Evolutionary conservation across 2,113 vertebrate species (phyloP).

Genomic region (Hiodon tergisus): DNA sequence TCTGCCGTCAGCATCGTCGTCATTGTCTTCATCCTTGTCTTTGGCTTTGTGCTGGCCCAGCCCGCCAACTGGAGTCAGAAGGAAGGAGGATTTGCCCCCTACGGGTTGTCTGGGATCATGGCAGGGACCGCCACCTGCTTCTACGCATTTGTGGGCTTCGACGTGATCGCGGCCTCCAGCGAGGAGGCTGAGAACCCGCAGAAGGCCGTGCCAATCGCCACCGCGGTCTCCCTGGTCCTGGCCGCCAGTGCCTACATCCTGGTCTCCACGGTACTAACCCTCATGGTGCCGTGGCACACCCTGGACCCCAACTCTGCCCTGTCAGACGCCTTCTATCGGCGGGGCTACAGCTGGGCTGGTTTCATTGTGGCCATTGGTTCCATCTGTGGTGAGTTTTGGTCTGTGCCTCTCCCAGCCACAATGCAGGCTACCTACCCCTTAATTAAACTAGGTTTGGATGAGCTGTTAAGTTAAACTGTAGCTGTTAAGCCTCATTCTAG

Average conservation of each 20-base stretch:
- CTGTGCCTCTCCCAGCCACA: background rate
- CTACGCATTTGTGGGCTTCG: constrained; percentile 92
- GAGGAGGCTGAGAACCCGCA: constrained; percentile 88
- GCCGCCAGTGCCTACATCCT: constrained; percentile 80
- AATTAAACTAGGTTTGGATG: no score
- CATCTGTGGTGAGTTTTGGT: constrained; percentile 81
- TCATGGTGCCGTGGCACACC: constrained; percentile 89
- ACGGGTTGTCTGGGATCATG: constrained; percentile 83
- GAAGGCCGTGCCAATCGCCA: constrained; percentile 79
- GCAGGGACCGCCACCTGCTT: constrained; percentile 91
- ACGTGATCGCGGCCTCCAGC: constrained; percentile 87
- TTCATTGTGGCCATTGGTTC: constrained; percentile 84
- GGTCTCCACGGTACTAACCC: constrained; percentile 82
- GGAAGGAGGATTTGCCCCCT: constrained; percentile 85
- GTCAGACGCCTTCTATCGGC: constrained; percentile 84
- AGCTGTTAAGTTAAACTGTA: no score
- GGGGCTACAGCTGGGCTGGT: constrained; percentile 90
- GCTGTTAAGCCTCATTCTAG: no score
- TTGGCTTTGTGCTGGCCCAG: constrained; percentile 82
- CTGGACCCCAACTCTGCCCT: constrained; percentile 86
- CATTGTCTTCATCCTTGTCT: constrained; percentile 80
- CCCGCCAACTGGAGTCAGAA: constrained; percentile 78
- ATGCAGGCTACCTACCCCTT: no score
- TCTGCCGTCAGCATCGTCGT: constrained; percentile 73
- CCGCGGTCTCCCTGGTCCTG: constrained; percentile 74